Conservation (phyloP, 92 coral and sea anemone species). For the Scolanthus callimorphus region DNA sequence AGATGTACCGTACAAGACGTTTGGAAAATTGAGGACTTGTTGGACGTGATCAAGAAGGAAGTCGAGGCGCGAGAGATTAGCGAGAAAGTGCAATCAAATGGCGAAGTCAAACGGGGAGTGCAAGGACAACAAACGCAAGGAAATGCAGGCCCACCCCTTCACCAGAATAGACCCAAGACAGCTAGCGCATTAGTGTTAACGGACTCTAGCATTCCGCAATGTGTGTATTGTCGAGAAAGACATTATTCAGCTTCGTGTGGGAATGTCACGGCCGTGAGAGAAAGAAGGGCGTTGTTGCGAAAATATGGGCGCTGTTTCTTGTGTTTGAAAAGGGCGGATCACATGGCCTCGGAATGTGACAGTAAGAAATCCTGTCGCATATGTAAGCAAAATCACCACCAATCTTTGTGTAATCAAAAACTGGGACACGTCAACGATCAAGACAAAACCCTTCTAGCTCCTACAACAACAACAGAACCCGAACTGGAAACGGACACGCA, state of each 20-base stretch:
- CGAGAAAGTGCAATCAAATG: constrained; percentile 26
- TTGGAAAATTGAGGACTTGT: constrained; percentile 25
- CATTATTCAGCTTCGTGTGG: constrained; percentile 39
- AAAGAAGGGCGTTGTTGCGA: too few relatives aligned
- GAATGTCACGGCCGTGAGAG: too few relatives aligned
- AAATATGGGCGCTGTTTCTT: too few relatives aligned
- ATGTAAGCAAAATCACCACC: too few relatives aligned
- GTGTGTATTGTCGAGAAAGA: constrained; percentile 30
- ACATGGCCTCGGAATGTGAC: too few relatives aligned
- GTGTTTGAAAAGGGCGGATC: too few relatives aligned
- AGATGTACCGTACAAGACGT: constrained; percentile 15
- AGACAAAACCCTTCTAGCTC: too few relatives aligned
- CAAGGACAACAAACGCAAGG: not conserved
- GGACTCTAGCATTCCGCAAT: constrained; percentile 6
- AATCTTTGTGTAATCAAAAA: too few relatives aligned
- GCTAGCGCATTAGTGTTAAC: constrained; percentile 14
- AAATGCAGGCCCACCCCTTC: not conserved
- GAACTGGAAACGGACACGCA: too few relatives aligned
- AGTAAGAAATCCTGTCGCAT: too few relatives aligned
- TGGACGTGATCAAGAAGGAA: constrained; percentile 35
- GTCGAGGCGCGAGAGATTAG: constrained; percentile 45
- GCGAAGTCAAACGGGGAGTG: constrained; percentile 3
- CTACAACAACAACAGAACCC: too few relatives aligned
- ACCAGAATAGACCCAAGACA: constrained; percentile 6
- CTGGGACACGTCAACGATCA: too few relatives aligned